Evolutionary conservation across 2,797 vertebrate species (phyloP), one percentile per base, ranked within the genome.

Genomic region (Lutjanus argentimaculatus): DNA sequence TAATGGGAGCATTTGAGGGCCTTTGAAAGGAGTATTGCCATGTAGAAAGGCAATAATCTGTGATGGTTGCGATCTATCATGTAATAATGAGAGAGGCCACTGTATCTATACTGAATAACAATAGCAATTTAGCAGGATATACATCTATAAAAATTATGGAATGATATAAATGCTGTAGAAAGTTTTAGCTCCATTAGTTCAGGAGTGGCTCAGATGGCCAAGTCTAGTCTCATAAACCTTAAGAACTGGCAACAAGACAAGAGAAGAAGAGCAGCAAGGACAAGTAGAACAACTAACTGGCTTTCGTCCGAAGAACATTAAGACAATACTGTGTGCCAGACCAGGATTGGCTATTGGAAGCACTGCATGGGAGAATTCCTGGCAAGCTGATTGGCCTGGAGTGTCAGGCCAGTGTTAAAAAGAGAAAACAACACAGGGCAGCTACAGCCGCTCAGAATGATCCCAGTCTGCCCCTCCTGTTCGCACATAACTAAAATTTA

Each of bases 191-290:
- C 43, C 55, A 83, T 61, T 65, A 69, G 36, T 71, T 53, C 66
- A 14, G 22, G 43, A 79, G 42, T 43, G 67, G 30, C 21, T 40
- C 2, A 17, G 48, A 68, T 72, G 51, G 61, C 36, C 70, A 79
- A 68, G 30, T 72, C 55, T 8, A 2, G 17, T 76, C 71, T 77
- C 57, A 72, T 78, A 75, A 84, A 85, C 51, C 53, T 77, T 55
- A 78, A 67, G 53, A 74, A 56, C 40, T 77, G 67, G 72, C 82
- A 86, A 46, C 10, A 51, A 58, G 77, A 80, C 79, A 77, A 70
- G 22, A 64, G 12, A 64, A 69, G 57, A 75, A 22, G 52, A 64
- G 46, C 43, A 61, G 11, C 51, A 72, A 79, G 71, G 75, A 40
- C 70, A 82, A 72, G 46, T 3, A 12, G 64, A 43, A 65, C 48